Conservation (phyloP, 2,113 vertebrate genomes). For the Oreochromis aureus region DNA sequence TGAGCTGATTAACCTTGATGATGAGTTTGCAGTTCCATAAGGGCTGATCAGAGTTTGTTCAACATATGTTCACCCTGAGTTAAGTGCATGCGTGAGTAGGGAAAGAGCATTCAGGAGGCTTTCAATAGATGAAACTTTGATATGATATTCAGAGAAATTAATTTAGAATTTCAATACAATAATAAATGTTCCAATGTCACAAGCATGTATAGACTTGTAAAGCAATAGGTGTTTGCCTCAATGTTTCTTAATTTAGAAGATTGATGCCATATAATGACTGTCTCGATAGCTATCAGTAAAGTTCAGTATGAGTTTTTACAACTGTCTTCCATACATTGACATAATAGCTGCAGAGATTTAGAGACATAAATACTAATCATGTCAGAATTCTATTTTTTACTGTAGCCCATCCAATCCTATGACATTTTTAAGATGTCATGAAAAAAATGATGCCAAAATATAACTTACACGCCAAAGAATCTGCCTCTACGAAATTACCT, state of each 20-base stretch:
- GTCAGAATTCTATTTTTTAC: neutral
- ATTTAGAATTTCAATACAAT: neutral
- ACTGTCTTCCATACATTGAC: neutral
- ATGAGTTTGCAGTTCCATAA: neutral
- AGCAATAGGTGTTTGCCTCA: neutral
- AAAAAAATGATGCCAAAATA: neutral
- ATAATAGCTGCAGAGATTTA: neutral
- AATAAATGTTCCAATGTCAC: neutral
- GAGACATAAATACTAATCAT: neutral
- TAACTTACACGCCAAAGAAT: neutral
- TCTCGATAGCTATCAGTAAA: neutral
- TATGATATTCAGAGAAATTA: neutral
- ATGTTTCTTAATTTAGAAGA: neutral
- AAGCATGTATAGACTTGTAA: neutral
- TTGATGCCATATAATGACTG: neutral
- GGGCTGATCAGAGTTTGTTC: neutral
- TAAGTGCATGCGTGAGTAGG: neutral
- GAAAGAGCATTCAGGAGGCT: neutral
- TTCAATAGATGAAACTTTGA: neutral
- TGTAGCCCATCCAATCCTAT: neutral
- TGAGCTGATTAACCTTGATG: neutral
- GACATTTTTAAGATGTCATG: neutral
- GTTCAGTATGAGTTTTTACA: neutral
- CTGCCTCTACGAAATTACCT: neutral
- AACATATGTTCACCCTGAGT: neutral